Evolutionary conservation across 2,797 vertebrate genomes (phyloP).

Genomic region (Phalloptychus januarius): DNA sequence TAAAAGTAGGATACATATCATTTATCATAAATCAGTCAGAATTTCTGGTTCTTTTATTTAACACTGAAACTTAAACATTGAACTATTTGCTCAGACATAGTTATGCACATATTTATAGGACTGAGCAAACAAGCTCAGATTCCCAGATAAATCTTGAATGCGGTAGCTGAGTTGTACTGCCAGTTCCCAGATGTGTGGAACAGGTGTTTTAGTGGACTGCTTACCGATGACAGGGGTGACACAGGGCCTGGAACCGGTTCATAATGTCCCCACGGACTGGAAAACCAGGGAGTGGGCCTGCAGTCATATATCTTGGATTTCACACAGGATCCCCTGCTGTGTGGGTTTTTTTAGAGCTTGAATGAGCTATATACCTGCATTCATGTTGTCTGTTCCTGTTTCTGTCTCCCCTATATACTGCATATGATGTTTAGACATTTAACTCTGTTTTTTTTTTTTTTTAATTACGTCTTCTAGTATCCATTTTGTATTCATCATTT

Average conservation of each 20-base stretch:
- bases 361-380: conserved; percentile 31
- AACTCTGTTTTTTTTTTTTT: not conserved
- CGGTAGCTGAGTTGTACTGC: conserved; percentile 40
- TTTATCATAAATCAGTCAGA: not conserved
- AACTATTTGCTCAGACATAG: not conserved
- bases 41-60: not conserved
- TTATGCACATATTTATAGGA: not conserved
- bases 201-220: conserved; percentile 70
- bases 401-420: not conserved
- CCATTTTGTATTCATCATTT: not conserved
- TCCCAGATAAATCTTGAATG: conserved; percentile 5
- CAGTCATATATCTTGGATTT: conserved; percentile 65
- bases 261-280: conserved; percentile 57
- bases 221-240: conserved; percentile 64
- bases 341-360: conserved; percentile 20
- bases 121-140: not conserved
- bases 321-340: conserved; percentile 49
- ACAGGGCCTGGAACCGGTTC: conserved; percentile 52
- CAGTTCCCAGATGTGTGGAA: conserved; percentile 61
- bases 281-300: conserved; percentile 56
- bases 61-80: not conserved
- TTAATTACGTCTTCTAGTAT: not conserved
- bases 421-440: not conserved
- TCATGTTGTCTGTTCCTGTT: conserved; percentile 16
- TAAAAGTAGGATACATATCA: not conserved